Evolutionary conservation across 2,888 invertebrate genomes (phyloP), one percentile per base, ranked within the genome.

Genomic region (Synanthedon vespiformis): DNA sequence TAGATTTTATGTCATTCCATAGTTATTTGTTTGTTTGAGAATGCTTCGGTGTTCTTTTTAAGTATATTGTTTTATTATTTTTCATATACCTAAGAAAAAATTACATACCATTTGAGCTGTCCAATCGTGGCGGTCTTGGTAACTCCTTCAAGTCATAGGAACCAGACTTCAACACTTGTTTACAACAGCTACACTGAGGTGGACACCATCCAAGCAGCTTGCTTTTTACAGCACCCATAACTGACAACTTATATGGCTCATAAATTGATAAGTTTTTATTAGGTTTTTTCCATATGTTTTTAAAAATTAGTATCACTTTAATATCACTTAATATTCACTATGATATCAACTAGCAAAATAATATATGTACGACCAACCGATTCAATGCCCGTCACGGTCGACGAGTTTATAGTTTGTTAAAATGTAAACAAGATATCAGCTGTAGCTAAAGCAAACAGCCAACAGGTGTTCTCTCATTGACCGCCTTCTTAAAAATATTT

Each of bases 221-320:
- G 58, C 81, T 85, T 61, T 70, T 77, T 57, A 78, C 79, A 56
- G 70, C 61, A 63, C 85, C 86, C 85, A 86, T 86, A 55, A 55
- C 63, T 40, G 11, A 40, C 52, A 44, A 40, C 27, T 5, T 50
- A 55, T n/a, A 47, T 40, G 16, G 8, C 40, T 48, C 53, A 50
- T 51, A 51, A 40, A 55, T 27, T 53, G 13, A 53, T 27, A 40
- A 47, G 14, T 55, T 41, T 49, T 53, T 40, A 53, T 47, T 50
- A 16, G 54, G 54, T 40, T 16, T 13, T 14, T 6, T 50, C 11
- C 13, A 34, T 50, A 40, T n/a, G 10, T 12, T 1, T 16, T 27
- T 18, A 48, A 11, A 10, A 18, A 65, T 57, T 55, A 56, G 53
- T 54, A 61, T 57, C 66, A 65, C 66, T 72, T 59, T 61, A 61